Evolutionary conservation across 1,140 invertebrate genomes (phyloP), one percentile per base, ranked within the genome.

Genomic region (Amyelois transitella): DNA sequence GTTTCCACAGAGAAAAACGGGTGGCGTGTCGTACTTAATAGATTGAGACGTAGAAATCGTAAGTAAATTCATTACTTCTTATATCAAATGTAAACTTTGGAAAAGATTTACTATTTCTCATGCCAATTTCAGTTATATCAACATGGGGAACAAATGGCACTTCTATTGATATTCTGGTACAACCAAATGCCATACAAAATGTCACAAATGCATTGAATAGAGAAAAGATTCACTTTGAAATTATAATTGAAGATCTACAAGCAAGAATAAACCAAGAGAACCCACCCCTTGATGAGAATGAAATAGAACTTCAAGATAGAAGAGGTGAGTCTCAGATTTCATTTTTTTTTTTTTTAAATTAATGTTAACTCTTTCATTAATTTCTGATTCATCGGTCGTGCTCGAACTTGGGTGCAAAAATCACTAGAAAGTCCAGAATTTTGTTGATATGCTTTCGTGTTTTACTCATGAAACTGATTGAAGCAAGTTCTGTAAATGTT

Each of bases 191-290:
- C 4, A 58, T 92, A 25, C 72, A 87, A 51, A 90, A 89, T 56
- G 90, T 92, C 1, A 88, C 88, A 49, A 72, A 89, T 51, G 75
- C 86, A 20, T 86, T 93, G 5, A 83, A 82, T 12, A 67, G 87
- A 1, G 89, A 91, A 18, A 89, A 90, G 38, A 91, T 94, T 43
- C 79, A 90, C 6, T 95, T 91, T 60, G 88, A 92, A 6, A 81
- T 95, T 1, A 76, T 94, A 7, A 95, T 96, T 65, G 90, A 92
- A 10, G 92, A 96, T 81, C 66, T 96, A 18, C 94, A 96, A 74
- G 89, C 90, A 61, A 92, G 92, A 6, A 96, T 96, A 22, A 91
- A 95, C 62, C 90, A 91, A 58, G 94, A 96, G 84, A 96, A 95
- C 84, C 93, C 93, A 19, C 86, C 90, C 0, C 81, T 91, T 1